Base-by-base conservation (phyloP, 2,888 invertebrate species). In the Gandaritis pyraliata region DNA sequence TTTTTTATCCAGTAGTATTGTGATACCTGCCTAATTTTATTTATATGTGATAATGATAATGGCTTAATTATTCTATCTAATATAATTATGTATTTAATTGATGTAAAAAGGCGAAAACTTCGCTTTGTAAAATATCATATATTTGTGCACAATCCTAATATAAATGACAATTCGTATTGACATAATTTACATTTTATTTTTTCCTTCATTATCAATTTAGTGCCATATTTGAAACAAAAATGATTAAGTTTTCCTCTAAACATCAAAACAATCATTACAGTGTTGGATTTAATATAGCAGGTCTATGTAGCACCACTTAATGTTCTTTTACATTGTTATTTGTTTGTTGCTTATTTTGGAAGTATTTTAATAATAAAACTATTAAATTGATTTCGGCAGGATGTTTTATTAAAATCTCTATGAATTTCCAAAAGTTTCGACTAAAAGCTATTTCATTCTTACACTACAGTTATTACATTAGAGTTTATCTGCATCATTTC, bases 341-440 rank as follows among this genome's bases (percentile, higher is more conserved):
- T 90, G 89, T 90, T 91, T 91, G 91, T 91, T 91, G 91, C 91
- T 91, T 90, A 90, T 89, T 90, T 90, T 90, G 84, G 87, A 89
- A 87, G 85, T 88, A 88, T 90, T 90, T 90, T 83, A 83, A 82
- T 85, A 86, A 88, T 88, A 87, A 88, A 87, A 88, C 86, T 68
- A 76, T 77, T 69, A 85, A 87, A 85, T 78, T 73, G 71, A 83
- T 80, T 78, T 85, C 80, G 80, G 82, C 83, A 83, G 81, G 80
- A 83, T 81, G 81, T 88, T 90, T 89, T 85, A 87, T 88, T 89
- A 77, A 82, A 84, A 84, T 80, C 72, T 81, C 84, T 85, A 85
- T 80, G 74, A 78, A 76, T 76, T 75, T 78, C 74, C 73, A 74
- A 77, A 78, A 75, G 72, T 53, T 55, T 68, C 66, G 73, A 78